Evolutionary conservation across 1,140 invertebrate species (phyloP), one percentile per base, ranked within the genome.

Genomic region (Phymorhynchus buccinoides): DNA sequence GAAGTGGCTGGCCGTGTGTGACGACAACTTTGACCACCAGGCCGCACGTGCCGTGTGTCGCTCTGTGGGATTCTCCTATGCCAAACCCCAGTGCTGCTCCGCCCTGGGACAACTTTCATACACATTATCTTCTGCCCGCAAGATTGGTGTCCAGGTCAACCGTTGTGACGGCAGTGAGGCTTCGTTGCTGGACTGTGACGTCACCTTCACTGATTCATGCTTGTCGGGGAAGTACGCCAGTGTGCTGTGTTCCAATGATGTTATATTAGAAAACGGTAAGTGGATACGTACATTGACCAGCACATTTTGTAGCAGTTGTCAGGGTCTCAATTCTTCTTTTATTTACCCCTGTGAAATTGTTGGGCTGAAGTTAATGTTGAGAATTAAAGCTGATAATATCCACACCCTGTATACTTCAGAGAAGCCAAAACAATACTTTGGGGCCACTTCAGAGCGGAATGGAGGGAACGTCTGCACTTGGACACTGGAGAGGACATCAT

Each of bases 1-100:
- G 16, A 86, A 66, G 6, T 90, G 89, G 86, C 75, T 52, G 30
- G 84, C 86, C 30, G 87, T 90, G 6, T 90, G 90, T 82, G 89
- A 90, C 80, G 30, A 86, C 16, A 81, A 84, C n/a, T 90, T 90
- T 48, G 84, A 86, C 30, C 84, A 88, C 62, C n/a, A 79, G 22
- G 85, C 88, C 7, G 90, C 90, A 6, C 85, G 82, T 16, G 86
- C 89, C 14, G 88, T 86, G 16, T 90, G 90, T 44, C 82, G 84
- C 52, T 68, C 73, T 39, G 81, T 90, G 9, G 88, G 88, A 1
- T 90, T 85, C 80, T 30, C 77, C 3, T 83, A 88, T 84, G 90
- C 88, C 14, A 80, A 80, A 27, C 83, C 85, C 27, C 84, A 88
- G 77, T 89, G 87, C 62, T 87, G 89, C 48, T 88, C 87, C 27